Evolutionary conservation across 2,888 invertebrate genomes (phyloP).

Genomic region (Parapristionchus giblindavisi): DNA sequence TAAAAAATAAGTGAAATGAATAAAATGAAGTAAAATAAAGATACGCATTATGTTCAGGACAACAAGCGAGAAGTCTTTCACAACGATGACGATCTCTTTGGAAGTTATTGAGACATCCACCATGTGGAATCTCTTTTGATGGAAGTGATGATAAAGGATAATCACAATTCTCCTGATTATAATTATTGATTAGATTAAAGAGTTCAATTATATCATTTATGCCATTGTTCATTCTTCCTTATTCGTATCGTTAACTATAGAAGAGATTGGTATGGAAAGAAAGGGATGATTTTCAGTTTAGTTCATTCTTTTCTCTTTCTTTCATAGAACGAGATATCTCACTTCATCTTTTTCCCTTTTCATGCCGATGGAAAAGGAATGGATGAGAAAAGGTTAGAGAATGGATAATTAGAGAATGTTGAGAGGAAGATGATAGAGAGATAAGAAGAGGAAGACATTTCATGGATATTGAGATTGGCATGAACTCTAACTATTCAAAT

Average conservation of each 20-base stretch:
- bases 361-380: not conserved
- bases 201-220: no score
- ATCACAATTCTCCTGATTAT: slow-evolving; percentile 12
- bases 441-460: not conserved
- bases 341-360: not conserved
- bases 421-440: not conserved
- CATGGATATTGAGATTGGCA: not conserved
- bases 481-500: no score
- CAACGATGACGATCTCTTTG: slow-evolving; percentile 54
- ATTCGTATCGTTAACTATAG: not conserved
- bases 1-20: not conserved
- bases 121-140: slow-evolving; percentile 17
- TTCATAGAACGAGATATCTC: slow-evolving; percentile 27
- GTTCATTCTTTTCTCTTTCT: slow-evolving; percentile 25
- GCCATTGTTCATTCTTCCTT: not conserved
- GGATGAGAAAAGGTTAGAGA: not conserved
- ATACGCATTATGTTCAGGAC: slow-evolving; percentile 53
- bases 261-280: not conserved
- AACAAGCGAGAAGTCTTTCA: slow-evolving; percentile 53
- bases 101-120: slow-evolving; percentile 49
- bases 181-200: no score
- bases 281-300: slow-evolving; percentile 26
- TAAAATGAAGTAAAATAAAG: not conserved
- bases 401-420: slow-evolving; percentile 23
- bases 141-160: slow-evolving; percentile 32